These are phyloP conservation scores for Chunga burmeisteri DNA, from an alignment of 2,113 vertebrate genomes.

Conservation along the genomic window DNA sequence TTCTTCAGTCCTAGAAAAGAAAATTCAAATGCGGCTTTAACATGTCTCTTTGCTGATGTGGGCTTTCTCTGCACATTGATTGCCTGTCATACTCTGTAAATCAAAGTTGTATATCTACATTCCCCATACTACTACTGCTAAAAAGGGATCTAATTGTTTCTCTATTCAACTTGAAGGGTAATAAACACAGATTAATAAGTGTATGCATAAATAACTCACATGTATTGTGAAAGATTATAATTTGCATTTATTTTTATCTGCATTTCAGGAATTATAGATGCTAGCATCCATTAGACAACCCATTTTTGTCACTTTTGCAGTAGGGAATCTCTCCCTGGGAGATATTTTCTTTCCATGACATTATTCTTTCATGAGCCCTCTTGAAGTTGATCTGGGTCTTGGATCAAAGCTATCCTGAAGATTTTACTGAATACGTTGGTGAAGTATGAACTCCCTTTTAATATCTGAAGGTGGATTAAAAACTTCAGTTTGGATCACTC, in stretches of 20 bases:
- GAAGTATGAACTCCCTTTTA: not conserved
- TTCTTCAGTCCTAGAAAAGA: not conserved
- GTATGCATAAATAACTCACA: not conserved
- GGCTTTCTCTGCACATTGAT: constrained; percentile 24
- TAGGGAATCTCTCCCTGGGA: not conserved
- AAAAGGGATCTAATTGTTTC: constrained; percentile 20
- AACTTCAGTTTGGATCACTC: not conserved
- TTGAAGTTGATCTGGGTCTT: not conserved
- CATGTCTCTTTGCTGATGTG: constrained; percentile 4
- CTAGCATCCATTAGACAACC: not conserved
- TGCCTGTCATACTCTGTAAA: constrained; percentile 38
- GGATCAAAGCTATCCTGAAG: not conserved
- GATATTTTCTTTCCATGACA: not conserved
- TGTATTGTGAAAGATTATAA: not conserved
- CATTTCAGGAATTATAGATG: not conserved
- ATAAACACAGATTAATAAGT: not conserved
- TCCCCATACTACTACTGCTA: not conserved
- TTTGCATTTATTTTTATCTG: not conserved
- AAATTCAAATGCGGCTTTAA: not conserved
- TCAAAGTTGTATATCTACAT: constrained; percentile 19
- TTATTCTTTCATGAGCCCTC: not conserved
- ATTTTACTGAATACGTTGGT: not conserved
- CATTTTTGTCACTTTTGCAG: not conserved
- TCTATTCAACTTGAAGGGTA: not conserved
- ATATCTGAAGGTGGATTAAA: not conserved